Percentiles rank a stretch among this genome's conserved stretches.
Conservation (phyloP, 2,888 invertebrate genomes). For the Harpalus rubripes region DNA sequence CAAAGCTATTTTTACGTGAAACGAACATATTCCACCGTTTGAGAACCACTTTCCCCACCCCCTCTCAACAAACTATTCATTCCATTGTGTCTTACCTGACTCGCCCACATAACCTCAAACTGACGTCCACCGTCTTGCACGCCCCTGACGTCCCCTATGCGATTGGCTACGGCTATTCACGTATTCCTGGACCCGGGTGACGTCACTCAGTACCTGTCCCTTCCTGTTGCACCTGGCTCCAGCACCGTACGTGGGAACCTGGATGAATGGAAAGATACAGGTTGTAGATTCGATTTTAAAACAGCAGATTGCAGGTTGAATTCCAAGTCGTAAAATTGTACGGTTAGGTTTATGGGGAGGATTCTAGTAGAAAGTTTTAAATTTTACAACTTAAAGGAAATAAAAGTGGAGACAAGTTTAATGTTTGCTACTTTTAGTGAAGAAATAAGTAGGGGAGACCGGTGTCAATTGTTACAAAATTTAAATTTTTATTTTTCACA, state of each 20-base stretch:
- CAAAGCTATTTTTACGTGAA: too few species aligned
- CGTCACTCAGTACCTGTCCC: conserved; percentile 24
- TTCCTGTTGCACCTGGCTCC: conserved; percentile 41
- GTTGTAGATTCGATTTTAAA: background rate
- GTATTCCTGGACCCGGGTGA: conserved; percentile 10
- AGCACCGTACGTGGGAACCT: background rate
- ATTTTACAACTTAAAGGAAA: background rate
- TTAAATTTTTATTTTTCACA: too few species aligned
- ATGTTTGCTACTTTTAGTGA: background rate
- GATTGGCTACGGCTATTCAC: conserved; percentile 12
- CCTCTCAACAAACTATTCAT: background rate
- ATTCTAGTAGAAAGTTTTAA: background rate
- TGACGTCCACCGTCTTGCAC: background rate
- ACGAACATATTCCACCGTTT: conserved; percentile 2
- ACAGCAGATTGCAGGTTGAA: background rate
- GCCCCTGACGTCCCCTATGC: background rate
- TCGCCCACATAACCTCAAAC: conserved; percentile 18
- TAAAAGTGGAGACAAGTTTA: background rate
- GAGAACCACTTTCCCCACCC: background rate
- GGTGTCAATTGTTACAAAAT: too few species aligned
- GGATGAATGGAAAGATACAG: background rate
- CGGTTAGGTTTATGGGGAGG: background rate
- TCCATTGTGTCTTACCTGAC: conserved; percentile 19
- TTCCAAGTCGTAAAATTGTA: background rate
- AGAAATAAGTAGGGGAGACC: too few species aligned